These are phyloP conservation scores for Matsumyia berberina DNA, from an alignment of 2,888 invertebrate genomes.

Conservation along the genomic window DNA sequence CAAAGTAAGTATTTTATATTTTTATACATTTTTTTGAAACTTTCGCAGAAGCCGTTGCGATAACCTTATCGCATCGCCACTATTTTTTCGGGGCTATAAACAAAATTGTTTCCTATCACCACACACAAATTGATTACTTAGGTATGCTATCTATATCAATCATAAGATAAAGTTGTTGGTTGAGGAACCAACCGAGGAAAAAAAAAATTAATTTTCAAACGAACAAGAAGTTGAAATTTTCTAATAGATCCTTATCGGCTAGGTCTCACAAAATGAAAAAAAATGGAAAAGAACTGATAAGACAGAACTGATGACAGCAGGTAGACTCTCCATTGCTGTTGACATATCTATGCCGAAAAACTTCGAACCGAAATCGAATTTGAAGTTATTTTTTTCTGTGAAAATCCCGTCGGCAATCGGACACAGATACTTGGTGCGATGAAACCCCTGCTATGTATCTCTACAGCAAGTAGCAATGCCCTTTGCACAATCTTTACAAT, in stretches of 20 bases:
- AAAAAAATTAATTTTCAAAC: conserved; percentile 56
- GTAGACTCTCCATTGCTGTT: conserved; percentile 49
- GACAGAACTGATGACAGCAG: conserved; percentile 53
- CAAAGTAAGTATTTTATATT: conserved; percentile 10
- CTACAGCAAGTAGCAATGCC: conserved; percentile 67
- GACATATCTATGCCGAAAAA: conserved; percentile 50
- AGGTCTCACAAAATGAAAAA: conserved; percentile 20
- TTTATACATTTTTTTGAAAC: conserved; percentile 27
- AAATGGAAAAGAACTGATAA: conserved; percentile 54
- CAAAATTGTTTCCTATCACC: conserved; percentile 48
- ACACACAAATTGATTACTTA: conserved; percentile 68
- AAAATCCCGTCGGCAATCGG: conserved; percentile 60
- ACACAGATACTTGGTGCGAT: no score
- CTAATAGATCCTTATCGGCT: conserved; percentile 62
- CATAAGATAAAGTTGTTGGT: conserved; percentile 60
- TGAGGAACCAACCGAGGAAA: not conserved
- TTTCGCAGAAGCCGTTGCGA: conserved; percentile 71
- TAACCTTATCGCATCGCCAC: conserved; percentile 72
- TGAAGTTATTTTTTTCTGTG: not conserved
- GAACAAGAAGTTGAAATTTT: conserved; percentile 67
- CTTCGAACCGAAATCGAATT: not conserved
- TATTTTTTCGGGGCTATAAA: conserved; percentile 56
- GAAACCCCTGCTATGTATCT: not conserved
- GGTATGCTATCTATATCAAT: conserved; percentile 72
- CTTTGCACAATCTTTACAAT: conserved; percentile 61